phyloP scores from a whole-genome alignment of 2,113 vertebrate species.

The Osmerus mordax region DNA sequence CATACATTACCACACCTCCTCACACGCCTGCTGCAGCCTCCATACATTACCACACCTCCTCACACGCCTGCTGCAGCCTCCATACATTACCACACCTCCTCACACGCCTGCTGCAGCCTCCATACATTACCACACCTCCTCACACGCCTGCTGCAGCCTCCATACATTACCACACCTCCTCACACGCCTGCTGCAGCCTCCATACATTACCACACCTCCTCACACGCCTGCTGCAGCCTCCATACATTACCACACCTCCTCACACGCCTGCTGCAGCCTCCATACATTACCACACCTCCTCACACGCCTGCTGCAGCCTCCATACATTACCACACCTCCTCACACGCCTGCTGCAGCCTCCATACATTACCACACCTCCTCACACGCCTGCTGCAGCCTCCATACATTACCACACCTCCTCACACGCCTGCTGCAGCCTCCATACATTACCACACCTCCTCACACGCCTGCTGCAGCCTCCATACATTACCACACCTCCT shows the following conservation, averaged over 20 bases:
- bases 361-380: neutral
- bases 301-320: neutral
- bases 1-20: neutral
- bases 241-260: neutral
- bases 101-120: neutral
- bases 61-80: neutral
- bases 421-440: neutral
- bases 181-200: neutral
- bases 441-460: neutral
- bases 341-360: neutral
- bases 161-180: neutral
- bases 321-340: neutral
- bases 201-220: neutral
- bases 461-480: neutral
- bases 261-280: neutral
- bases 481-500: neutral
- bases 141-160: neutral
- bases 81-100: neutral
- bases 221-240: neutral
- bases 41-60: neutral
- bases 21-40: neutral
- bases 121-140: neutral
- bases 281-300: neutral
- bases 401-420: neutral
- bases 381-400: neutral